Evolutionary conservation across 2,113 vertebrate genomes (phyloP).

Genomic region (Marcusenius ussheri): DNA sequence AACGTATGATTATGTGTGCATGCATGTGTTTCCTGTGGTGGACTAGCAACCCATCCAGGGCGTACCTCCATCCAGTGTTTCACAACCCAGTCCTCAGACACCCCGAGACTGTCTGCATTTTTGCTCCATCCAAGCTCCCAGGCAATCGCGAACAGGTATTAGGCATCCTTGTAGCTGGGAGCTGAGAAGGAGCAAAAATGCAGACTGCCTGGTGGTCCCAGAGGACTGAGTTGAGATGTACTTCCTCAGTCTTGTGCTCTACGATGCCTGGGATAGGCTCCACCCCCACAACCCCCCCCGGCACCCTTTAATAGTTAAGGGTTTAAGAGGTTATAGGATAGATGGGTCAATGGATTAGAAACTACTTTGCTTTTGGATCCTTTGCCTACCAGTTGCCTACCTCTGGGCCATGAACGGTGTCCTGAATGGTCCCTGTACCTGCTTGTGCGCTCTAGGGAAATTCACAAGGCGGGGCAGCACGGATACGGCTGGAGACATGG

Average conservation of each 20-base stretch:
- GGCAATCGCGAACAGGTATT: background rate
- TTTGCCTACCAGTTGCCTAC: background rate
- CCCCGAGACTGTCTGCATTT: background rate
- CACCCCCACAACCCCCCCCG: background rate
- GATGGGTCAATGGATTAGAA: background rate
- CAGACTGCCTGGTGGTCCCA: background rate
- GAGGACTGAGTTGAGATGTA: background rate
- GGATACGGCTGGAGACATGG: conserved; percentile 83
- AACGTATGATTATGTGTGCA: background rate
- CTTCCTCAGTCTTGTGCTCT: background rate
- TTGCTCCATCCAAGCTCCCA: background rate
- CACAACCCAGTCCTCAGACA: background rate
- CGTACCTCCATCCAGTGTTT: background rate
- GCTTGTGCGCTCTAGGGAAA: conserved; percentile 63
- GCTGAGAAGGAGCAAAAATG: background rate
- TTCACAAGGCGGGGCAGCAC: conserved; percentile 87
- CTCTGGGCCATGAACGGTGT: background rate
- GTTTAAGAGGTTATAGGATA: background rate
- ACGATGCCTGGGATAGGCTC: background rate
- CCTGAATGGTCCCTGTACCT: background rate
- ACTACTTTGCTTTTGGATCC: background rate
- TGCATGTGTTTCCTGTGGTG: background rate
- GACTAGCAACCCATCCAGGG: too few species aligned
- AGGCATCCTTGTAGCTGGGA: background rate
- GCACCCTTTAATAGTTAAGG: background rate